Evolutionary conservation across 2,888 invertebrate genomes (phyloP).

Genomic region (Eurytoma californica): DNA sequence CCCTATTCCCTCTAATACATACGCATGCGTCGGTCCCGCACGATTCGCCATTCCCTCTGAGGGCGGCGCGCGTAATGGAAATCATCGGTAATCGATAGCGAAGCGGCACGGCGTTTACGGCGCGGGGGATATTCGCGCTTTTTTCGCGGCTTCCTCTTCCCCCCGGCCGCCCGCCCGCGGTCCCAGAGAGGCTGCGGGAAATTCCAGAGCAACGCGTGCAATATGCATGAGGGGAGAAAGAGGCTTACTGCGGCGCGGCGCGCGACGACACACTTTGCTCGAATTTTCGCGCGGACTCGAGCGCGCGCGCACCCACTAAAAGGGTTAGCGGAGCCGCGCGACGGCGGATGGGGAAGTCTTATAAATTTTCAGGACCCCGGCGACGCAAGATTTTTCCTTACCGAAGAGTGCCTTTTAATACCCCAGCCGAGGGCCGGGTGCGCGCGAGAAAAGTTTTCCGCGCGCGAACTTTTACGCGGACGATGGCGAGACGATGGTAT

Average conservation of each 20-base stretch:
- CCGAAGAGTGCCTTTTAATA: conserved; percentile 13
- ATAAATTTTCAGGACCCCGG: background rate
- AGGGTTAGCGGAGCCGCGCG: no score
- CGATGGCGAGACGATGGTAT: no score
- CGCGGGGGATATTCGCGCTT: background rate
- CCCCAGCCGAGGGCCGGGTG: background rate
- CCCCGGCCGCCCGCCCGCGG: background rate
- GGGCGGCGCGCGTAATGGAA: conserved; percentile 15
- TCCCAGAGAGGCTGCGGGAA: background rate
- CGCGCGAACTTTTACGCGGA: conserved; percentile 5
- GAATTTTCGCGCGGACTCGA: conserved; percentile 24
- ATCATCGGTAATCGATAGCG: conserved; percentile 46
- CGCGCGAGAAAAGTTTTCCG: no score
- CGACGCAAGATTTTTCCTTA: background rate
- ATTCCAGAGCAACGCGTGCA: background rate
- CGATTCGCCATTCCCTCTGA: background rate
- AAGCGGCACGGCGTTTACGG: background rate
- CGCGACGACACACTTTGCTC: conserved; percentile 35
- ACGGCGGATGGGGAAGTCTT: no score
- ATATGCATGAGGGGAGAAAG: conserved; percentile 23
- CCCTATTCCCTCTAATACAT: conserved; percentile 4
- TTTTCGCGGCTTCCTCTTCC: background rate
- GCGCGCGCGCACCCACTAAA: background rate
- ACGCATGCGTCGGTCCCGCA: no score
- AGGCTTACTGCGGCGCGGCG: background rate